Conservation (phyloP, 1,140 invertebrate genomes). For the Zaprionus inermis region DNA sequence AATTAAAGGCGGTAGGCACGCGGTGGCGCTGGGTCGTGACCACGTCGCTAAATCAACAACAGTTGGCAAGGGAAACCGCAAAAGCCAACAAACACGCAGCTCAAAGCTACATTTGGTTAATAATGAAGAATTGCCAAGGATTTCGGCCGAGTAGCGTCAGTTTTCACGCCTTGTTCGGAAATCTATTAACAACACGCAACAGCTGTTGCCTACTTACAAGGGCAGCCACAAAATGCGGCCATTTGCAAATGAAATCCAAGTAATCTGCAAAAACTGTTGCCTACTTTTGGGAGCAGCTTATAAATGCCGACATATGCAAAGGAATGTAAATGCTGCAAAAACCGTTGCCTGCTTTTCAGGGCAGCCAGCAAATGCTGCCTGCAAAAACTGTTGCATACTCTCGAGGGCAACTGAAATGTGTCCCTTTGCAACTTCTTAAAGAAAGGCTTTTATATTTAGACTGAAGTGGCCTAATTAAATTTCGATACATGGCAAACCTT, state of each 20-base stretch:
- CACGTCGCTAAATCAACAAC: constrained; percentile 75
- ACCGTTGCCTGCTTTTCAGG: neutral
- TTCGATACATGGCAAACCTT: constrained; percentile 2
- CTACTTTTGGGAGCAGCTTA: neutral
- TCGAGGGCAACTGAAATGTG: neutral
- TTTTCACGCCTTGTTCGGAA: neutral
- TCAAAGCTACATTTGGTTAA: constrained; percentile 32
- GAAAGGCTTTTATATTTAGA: neutral
- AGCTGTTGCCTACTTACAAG: neutral
- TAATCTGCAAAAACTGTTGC: neutral
- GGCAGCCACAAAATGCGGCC: neutral
- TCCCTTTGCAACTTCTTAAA: neutral
- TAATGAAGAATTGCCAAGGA: constrained; percentile 34
- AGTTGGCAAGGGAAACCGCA: constrained; percentile 69
- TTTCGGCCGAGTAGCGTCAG: constrained; percentile 32
- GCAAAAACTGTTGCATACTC: constrained; percentile 6
- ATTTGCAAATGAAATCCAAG: neutral
- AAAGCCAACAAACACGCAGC: constrained; percentile 38
- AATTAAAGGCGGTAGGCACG: constrained; percentile 9
- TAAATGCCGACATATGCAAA: neutral
- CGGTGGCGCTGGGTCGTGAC: constrained; percentile 6
- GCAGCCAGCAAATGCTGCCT: no score
- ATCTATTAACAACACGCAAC: neutral
- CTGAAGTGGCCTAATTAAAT: neutral
- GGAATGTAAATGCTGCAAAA: neutral